Percentiles rank a stretch among this genome's conserved stretches.
Evolutionary conservation across 2,888 invertebrate genomes (phyloP).

Genomic region (Scaptomyza polygonia): DNA sequence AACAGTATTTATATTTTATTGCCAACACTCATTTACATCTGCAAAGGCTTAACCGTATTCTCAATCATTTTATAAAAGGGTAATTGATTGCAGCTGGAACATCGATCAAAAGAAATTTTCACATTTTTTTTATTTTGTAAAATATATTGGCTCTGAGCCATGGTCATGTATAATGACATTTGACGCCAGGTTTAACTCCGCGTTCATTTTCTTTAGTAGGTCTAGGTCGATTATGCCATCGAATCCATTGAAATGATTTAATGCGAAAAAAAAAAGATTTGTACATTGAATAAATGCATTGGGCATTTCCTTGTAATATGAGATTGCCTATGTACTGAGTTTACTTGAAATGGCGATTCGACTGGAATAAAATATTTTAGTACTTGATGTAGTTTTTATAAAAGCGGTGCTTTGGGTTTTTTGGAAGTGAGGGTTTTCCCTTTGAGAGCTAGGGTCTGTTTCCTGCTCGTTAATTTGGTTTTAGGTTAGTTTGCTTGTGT

Average conservation of each 20-base stretch:
- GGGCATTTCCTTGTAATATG: not conserved
- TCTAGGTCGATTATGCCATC: slow-evolving; percentile 23
- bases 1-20: slow-evolving; percentile 10
- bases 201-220: slow-evolving; percentile 10
- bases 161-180: not conserved
- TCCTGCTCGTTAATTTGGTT: not conserved
- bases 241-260: slow-evolving; percentile 3
- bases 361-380: not conserved
- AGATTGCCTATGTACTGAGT: not conserved
- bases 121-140: slow-evolving; percentile 4
- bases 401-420: not conserved
- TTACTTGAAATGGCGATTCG: no score
- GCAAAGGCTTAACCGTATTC: slow-evolving; percentile 1
- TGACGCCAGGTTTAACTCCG: not conserved
- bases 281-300: not conserved
- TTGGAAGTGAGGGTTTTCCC: slow-evolving; percentile 5
- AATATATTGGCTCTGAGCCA: not conserved
- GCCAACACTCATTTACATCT: slow-evolving; percentile 6
- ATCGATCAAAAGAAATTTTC: slow-evolving; percentile 7
- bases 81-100: slow-evolving; percentile 4
- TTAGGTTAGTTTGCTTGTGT: not conserved
- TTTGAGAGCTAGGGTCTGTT: not conserved
- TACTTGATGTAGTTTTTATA: not conserved
- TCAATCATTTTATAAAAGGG: slow-evolving; percentile 11
- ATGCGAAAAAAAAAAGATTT: slow-evolving; percentile 12